phyloP scores from a whole-genome alignment of 2,888 invertebrate genomes.

The Cataglyphis cursor region DNA sequence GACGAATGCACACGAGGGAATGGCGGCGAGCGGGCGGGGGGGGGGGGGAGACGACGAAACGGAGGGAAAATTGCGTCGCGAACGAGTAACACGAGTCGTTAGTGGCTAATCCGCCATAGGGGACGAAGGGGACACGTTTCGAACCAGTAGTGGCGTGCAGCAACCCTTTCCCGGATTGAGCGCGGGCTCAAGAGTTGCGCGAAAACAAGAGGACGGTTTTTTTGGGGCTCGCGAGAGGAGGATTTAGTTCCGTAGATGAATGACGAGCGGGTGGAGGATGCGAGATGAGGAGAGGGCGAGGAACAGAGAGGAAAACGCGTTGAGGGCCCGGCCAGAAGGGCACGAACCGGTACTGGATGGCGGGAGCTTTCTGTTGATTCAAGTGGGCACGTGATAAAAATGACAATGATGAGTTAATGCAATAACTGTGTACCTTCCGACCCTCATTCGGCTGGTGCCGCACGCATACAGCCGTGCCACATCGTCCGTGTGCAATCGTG shows the following conservation, averaged over 20 bases:
- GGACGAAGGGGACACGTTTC: conserved; percentile 62
- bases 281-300: conserved; percentile 32
- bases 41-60: neutral
- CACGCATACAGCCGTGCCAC: conserved; percentile 41
- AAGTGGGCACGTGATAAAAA: conserved; percentile 86
- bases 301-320: neutral
- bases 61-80: conserved; percentile 78
- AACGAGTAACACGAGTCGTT: conserved; percentile 83
- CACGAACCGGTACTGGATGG: conserved; percentile 20
- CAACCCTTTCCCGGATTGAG: conserved; percentile 36
- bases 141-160: conserved; percentile 50
- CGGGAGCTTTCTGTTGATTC: conserved; percentile 80
- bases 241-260: conserved; percentile 59
- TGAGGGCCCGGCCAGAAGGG: conserved; percentile 29
- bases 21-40: conserved; percentile 14
- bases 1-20: neutral
- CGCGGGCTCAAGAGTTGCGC: conserved; percentile 79
- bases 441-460: conserved; percentile 72
- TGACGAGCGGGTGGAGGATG: conserved; percentile 51
- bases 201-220: conserved; percentile 78
- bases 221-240: conserved; percentile 62
- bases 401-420: conserved; percentile 87
- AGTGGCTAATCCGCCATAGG: conserved; percentile 82
- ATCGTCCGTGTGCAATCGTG: conserved; percentile 51
- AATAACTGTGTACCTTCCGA: conserved; percentile 84